Conservation (phyloP, 2,888 invertebrate species). For the Cheilosia vulpina region DNA sequence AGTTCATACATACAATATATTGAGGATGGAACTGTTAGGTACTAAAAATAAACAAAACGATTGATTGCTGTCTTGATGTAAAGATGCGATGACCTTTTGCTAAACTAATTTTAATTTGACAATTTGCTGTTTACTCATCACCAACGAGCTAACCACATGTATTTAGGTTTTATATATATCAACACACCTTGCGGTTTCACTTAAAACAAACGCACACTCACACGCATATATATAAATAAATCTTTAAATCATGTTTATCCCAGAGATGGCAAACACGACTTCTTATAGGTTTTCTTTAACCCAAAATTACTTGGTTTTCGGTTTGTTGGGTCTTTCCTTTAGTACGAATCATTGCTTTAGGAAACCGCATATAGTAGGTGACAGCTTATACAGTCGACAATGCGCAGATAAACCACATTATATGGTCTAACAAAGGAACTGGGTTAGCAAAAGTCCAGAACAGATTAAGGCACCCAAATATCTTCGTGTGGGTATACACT, state of each 20-base stretch:
- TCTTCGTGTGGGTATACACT: slow-evolving; percentile 47
- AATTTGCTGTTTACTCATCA: no score
- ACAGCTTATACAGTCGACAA: neutral
- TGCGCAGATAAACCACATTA: slow-evolving; percentile 48
- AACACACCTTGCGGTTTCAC: neutral
- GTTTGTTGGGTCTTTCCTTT: slow-evolving; percentile 28
- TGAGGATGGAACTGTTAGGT: neutral
- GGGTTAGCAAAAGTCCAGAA: slow-evolving; percentile 32
- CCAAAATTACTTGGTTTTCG: slow-evolving; percentile 35
- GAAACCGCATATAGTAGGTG: slow-evolving; percentile 18
- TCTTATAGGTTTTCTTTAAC: slow-evolving; percentile 48
- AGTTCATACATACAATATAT: neutral
- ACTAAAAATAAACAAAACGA: neutral
- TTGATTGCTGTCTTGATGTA: no score
- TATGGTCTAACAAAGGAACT: slow-evolving; percentile 15
- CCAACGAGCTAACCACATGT: neutral
- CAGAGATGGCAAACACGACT: slow-evolving; percentile 19
- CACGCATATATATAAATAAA: neutral
- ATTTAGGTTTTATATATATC: neutral
- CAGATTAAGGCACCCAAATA: slow-evolving; percentile 48
- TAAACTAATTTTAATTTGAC: no score
- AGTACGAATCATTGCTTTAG: slow-evolving; percentile 2
- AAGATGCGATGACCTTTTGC: no score
- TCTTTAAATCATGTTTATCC: slow-evolving; percentile 15
- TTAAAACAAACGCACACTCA: neutral